phyloP scores from a whole-genome alignment of 2,113 vertebrate species.

The Zosterops borbonicus region DNA sequence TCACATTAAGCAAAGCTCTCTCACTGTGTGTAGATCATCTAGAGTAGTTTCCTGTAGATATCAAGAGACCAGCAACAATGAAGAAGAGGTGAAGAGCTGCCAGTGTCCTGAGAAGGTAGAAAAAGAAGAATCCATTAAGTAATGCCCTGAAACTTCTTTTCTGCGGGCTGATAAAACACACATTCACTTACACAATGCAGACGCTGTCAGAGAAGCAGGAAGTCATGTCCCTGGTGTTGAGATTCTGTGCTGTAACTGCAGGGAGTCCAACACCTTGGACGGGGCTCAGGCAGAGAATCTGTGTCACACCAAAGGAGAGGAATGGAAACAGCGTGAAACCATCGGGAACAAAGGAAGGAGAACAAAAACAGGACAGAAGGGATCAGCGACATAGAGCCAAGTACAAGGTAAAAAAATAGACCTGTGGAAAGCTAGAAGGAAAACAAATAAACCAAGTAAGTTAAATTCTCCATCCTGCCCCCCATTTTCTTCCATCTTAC shows the following conservation, averaged over 20 bases:
- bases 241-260: not conserved
- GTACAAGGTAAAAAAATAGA: not conserved
- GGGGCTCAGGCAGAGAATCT: conserved; percentile 37
- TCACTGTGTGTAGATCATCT: not conserved
- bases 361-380: conserved; percentile 57
- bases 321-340: conserved; percentile 25
- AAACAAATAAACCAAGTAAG: conserved; percentile 8
- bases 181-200: not conserved
- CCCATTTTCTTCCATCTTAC: not conserved
- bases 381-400: conserved; percentile 14
- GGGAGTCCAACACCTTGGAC: conserved; percentile 52
- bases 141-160: not conserved
- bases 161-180: not conserved
- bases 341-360: not conserved
- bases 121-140: not conserved
- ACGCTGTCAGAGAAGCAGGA: conserved; percentile 19
- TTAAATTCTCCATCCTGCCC: not conserved
- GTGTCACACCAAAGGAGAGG: conserved; percentile 8
- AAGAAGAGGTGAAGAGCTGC: not conserved
- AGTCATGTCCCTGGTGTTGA: not conserved
- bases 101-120: not conserved
- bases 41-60: not conserved
- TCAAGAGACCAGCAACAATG: not conserved
- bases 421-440: conserved; percentile 4
- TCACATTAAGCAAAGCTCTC: not conserved